Conservation (phyloP, 2,888 invertebrate genomes). For the Dioctria linearis region DNA sequence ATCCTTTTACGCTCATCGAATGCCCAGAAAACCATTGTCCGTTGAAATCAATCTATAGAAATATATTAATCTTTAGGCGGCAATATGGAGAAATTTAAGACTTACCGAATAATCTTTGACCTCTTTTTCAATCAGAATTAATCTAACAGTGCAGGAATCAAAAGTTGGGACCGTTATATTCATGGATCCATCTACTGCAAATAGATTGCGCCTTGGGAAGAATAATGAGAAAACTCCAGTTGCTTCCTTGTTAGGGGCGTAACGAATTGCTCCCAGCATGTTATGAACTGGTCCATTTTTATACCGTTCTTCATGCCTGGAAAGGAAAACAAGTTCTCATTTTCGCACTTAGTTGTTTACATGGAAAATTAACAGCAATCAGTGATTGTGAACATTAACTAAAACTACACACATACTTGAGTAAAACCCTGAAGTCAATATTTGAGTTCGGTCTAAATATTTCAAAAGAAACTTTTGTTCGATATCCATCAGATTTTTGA, state of each 20-base stretch:
- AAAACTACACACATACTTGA: slow-evolving; percentile 67
- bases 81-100: slow-evolving; percentile 52
- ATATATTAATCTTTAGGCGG: not conserved
- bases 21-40: slow-evolving; percentile 87
- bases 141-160: slow-evolving; percentile 78
- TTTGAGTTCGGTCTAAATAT: slow-evolving; percentile 78
- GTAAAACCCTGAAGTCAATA: slow-evolving; percentile 76
- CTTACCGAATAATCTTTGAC: slow-evolving; percentile 80
- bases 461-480: slow-evolving; percentile 76
- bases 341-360: no score
- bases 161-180: slow-evolving; percentile 84
- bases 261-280: slow-evolving; percentile 72
- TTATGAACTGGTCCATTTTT: slow-evolving; percentile 74
- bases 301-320: slow-evolving; percentile 69
- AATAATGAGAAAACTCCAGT: slow-evolving; percentile 74
- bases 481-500: slow-evolving; percentile 71
- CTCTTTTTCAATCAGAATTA: slow-evolving; percentile 79
- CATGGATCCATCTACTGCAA: slow-evolving; percentile 79
- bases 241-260: slow-evolving; percentile 76
- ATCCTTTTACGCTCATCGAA: slow-evolving; percentile 77
- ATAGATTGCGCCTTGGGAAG: slow-evolving; percentile 78
- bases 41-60: slow-evolving; percentile 76
- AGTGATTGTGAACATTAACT: slow-evolving; percentile 9
- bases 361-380: no score
- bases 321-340: not conserved